These are phyloP conservation scores for Callospermophilus lateralis DNA, from an alignment of 2,113 vertebrate genomes.

Conservation along the genomic window DNA sequence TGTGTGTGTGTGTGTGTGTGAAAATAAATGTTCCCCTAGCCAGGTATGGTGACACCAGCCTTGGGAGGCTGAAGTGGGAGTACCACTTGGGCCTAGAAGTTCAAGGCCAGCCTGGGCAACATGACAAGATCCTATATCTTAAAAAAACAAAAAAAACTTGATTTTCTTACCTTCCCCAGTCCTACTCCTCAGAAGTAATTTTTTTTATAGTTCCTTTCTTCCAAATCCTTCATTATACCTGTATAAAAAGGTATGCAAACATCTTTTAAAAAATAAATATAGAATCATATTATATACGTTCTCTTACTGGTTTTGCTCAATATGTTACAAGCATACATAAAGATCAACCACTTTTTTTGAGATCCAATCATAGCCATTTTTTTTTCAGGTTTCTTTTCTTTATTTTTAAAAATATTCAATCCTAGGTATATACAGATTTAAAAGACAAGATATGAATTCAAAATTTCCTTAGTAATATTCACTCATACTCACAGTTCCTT, in stretches of 20 bases:
- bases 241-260: background rate
- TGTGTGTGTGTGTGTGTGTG: background rate
- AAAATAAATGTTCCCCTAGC: background rate
- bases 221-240: background rate
- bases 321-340: background rate
- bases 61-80: background rate
- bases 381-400: background rate
- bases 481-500: background rate
- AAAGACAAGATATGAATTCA: background rate
- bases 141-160: background rate
- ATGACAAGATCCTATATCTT: background rate
- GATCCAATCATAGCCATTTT: too few species aligned
- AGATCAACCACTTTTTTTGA: background rate
- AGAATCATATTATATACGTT: background rate
- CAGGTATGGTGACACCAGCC: background rate
- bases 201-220: background rate
- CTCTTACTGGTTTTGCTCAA: background rate
- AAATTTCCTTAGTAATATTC: conserved; percentile 22
- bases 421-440: background rate
- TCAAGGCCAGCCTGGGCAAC: background rate
- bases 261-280: background rate
- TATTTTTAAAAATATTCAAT: background rate
- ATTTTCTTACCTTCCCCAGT: background rate
- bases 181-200: background rate
- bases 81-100: background rate